A percentile compares a stretch with the other conserved stretches of the same genome.
Conservation (phyloP, 2,888 invertebrate genomes). For the Sarcophaga caerulescens region DNA sequence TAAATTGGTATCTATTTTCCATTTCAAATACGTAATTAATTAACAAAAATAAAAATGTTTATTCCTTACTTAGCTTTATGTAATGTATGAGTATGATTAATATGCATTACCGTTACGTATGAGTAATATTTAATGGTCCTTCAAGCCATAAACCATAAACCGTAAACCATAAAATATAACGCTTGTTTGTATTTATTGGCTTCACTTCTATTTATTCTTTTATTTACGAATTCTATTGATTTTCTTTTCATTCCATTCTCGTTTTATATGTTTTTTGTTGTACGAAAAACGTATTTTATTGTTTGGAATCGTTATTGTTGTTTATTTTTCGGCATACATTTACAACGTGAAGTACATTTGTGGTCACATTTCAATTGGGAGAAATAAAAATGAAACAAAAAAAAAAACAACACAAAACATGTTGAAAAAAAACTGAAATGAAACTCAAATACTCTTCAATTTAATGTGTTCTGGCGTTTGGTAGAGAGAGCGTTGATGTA, state of each 20-base stretch:
- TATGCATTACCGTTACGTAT: background rate
- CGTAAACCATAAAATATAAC: background rate
- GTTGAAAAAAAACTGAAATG: no score
- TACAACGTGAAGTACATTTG: background rate
- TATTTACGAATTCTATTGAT: background rate
- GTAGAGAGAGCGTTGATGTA: background rate
- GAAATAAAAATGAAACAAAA: background rate
- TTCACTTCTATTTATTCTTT: background rate
- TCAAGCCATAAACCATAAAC: background rate
- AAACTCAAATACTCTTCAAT: background rate
- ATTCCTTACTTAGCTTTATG: background rate
- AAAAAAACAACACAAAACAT: background rate
- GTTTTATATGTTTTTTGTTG: no score
- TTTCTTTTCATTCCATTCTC: background rate
- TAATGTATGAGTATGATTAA: background rate
- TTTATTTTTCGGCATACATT: background rate
- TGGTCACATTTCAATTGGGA: conserved; percentile 28
- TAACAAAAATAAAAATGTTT: background rate
- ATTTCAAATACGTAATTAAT: no score
- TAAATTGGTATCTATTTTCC: no score
- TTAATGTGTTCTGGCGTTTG: background rate
- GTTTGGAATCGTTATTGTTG: background rate
- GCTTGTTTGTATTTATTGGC: background rate
- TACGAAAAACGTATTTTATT: background rate
- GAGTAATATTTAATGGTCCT: background rate